Percentiles rank a stretch among this genome's conserved stretches.
phyloP scores from a whole-genome alignment of 2,888 invertebrate genomes.

The Tetragonisca angustula region DNA sequence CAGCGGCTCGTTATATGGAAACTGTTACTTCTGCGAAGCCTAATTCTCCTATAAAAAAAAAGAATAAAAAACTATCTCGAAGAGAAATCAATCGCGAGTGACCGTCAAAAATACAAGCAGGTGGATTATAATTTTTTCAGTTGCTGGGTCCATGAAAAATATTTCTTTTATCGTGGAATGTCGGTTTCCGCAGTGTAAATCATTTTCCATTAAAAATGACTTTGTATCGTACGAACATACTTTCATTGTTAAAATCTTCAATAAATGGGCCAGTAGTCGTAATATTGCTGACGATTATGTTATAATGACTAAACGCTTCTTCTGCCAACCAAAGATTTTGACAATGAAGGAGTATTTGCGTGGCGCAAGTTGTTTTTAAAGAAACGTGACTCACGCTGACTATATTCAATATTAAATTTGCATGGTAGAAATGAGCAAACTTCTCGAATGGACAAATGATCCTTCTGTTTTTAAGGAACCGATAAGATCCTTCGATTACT shows the following conservation, averaged over 20 bases:
- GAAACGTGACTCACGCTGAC: too few species aligned
- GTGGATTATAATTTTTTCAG: too few species aligned
- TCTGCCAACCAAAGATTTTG: too few species aligned
- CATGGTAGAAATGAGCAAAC: not conserved
- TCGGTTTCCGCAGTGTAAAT: not conserved
- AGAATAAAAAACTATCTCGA: not conserved
- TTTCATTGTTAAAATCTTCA: too few species aligned
- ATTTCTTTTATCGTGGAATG: not conserved
- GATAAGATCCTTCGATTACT: not conserved
- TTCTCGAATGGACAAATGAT: not conserved
- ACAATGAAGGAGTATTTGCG: too few species aligned
- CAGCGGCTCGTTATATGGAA: not conserved
- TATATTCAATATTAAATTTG: not conserved
- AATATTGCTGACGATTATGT: too few species aligned
- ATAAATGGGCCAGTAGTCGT: too few species aligned
- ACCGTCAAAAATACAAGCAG: not conserved
- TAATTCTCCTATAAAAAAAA: not conserved
- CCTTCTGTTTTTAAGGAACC: not conserved
- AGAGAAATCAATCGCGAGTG: not conserved
- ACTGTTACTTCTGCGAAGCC: not conserved
- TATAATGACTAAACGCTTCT: too few species aligned
- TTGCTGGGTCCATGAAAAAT: not conserved
- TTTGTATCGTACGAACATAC: too few species aligned
- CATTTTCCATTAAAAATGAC: too few species aligned
- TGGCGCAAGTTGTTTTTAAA: too few species aligned